Evolutionary conservation across 2,797 vertebrate species (phyloP), one percentile per base, ranked within the genome.

Genomic region (Tiaroga cobitis): DNA sequence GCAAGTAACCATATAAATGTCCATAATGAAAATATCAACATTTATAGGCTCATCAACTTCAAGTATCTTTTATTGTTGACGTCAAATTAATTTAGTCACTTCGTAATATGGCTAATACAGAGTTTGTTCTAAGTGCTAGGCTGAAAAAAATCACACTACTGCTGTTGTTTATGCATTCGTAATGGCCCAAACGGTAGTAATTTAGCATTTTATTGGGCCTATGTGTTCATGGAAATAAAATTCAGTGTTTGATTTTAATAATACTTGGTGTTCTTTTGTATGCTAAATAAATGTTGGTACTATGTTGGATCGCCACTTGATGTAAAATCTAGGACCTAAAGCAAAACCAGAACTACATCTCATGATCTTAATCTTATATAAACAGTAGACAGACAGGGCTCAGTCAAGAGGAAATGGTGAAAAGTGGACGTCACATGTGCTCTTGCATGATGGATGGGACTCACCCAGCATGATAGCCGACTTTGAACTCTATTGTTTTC

Each of bases 391-490:
- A 94, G 93, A 91, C 93, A 92, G 89, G 74, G 86, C 59, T 92
- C 93, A 93, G 91, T 92, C 74, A 84, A 91, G 91, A 92, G 93
- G 92, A 93, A 92, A 92, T 88, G 34, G 87, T 90, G 90, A 91
- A 92, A 88, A 92, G 92, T 93, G 91, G 89, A 90, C 92, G 92
- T 94, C 94, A 91, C 88, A 86, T 76, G 74, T 89, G 51, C 84
- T 88, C 84, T 69, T 43, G 15, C 81, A 92, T 95, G 93, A 95
- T 93, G 92, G 92, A 95, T 94, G 91, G 92, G 88, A 88, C 91
- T 93, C 91, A 91, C 90, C 91, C 88, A 88, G 91, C 78, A 93
- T 94, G 94, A 95, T 93, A 89, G 92, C 94, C 92, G 91, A 89
- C 91, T 88, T 83, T 79, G 32, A 90, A 90, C 85, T 89, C 88